phyloP scores from a whole-genome alignment of 2,888 invertebrate genomes.

The Cataglyphis altisquamis region DNA sequence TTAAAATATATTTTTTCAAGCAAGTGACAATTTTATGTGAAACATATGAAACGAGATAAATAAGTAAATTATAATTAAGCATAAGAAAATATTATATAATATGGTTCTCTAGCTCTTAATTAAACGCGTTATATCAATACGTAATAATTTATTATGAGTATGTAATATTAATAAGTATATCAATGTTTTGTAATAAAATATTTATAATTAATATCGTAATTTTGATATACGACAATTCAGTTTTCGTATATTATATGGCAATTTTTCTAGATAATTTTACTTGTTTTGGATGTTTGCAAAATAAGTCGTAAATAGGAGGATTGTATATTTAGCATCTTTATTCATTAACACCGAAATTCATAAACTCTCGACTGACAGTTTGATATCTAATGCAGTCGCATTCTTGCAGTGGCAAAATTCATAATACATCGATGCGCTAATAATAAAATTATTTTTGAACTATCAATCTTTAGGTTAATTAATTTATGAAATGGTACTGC shows the following conservation, averaged over 20 bases:
- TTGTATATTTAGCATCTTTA: neutral
- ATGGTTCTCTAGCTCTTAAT: neutral
- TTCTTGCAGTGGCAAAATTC: neutral
- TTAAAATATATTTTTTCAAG: slow-evolving; percentile 10
- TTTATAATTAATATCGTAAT: slow-evolving; percentile 24
- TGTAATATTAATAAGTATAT: slow-evolving; percentile 14
- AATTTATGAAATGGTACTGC: neutral
- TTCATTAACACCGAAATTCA: neutral
- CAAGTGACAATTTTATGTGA: neutral
- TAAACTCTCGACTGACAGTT: neutral
- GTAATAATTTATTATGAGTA: neutral
- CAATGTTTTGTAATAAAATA: slow-evolving; percentile 27
- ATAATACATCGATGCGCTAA: neutral
- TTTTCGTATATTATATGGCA: neutral
- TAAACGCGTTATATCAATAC: slow-evolving; percentile 4
- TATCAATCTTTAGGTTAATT: neutral
- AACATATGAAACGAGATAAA: neutral
- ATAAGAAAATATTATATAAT: slow-evolving; percentile 2
- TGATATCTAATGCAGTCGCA: neutral
- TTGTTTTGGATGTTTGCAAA: neutral
- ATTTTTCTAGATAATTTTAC: neutral
- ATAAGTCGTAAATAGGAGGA: neutral
- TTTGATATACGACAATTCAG: neutral
- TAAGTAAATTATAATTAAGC: neutral
- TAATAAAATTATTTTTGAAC: neutral